Base-by-base conservation (phyloP, 1,140 invertebrate genomes). In the Maniola jurtina region DNA sequence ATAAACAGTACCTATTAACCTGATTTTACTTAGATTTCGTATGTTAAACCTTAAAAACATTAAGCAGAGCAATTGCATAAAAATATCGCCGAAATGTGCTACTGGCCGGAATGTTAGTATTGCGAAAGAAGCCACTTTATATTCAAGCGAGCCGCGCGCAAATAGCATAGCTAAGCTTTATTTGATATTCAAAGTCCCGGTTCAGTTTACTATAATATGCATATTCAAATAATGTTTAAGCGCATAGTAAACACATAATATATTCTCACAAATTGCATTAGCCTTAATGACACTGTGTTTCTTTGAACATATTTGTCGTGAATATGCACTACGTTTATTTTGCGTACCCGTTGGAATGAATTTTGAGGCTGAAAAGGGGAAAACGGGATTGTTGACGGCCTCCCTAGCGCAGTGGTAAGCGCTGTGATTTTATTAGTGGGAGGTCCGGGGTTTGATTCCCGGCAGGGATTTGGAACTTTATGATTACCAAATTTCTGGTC, bases 141-240 rank as follows among this genome's bases (percentile, higher is more conserved):
- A 86, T 84, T 79, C 82, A 68, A 69, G 69, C 66, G 74, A 63
- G 74, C 74, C 70, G 61, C 48, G 68, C 68, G 58, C 76, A 64
- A 77, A 83, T 80, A 76, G 80, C 80, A 77, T 81, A 76, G 70
- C 68, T 77, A 75, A 76, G 76, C 79, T 79, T 77, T 76, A 83
- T 81, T 81, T 82, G 72, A 81, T 81, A 84, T 84, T 83, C 80
- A 80, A 81, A 77, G 78, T 82, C 75, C 78, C 79, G 68, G 76
- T 83, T 85, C 74, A 77, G 58, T 69, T 76, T 74, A 79, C 75
- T 70, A 54, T 64, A 25, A 25, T 25, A 72, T 66, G 73, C 64
- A 69, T 70, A 57, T 67, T 55, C 36, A 64, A 68, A 62, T 64
- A 67, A 61, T 50, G 59, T 66, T 62, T 11, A 36, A 65, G 57